Base-by-base conservation (phyloP, 1,140 invertebrate genomes). In the Drosophila ambigua region DNA sequence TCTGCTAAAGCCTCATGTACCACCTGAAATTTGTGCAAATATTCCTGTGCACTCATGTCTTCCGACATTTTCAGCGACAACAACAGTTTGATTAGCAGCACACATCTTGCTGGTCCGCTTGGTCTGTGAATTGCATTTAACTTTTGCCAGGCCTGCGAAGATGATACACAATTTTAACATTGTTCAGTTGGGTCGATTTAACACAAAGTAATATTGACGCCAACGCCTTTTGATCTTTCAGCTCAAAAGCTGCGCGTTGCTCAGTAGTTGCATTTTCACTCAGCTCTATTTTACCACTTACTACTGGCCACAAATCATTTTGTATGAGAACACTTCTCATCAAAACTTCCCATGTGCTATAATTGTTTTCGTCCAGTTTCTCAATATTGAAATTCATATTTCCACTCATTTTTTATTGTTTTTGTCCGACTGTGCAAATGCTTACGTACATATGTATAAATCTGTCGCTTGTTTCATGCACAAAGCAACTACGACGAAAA, bases 311-410 rank as follows among this genome's bases (percentile, higher is more conserved):
- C 31, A 31, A 31, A 31, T 31, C 8, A 31, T 31, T 31, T 31
- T 31, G 31, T 31, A 31, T 31, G 8, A 48, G 46, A 20, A 24
- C 46, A 48, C 46, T 48, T 46, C n/a, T 46, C 44, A 46, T 46
- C 6, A 46, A n/a, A n/a, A 46, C 44, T 46, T 46, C 44, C 44
- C 44, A 46, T 5, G 15, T 46, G n/a, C 6, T 16, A 16, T 46
- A 46, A 16, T 46, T 46, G 44, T 46, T 46, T 16, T 46, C 15
- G 3, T 46, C 44, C 13, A 46, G 44, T 46, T 46, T 46, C n/a
- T 46, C 44, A 2, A 46, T 46, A 46, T 46, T n/a, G 15, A 46
- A 46, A 16, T 46, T 46, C 44, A 16, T 46, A 46, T 46, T 46
- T 46, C 44, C 15, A 46, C 44, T 46, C 23, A 24, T 24, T 24